Percentiles rank a stretch among this genome's conserved stretches.
These are phyloP conservation scores for Sylvicola cinctus DNA, from an alignment of 2,888 invertebrate genomes.

Conservation along the genomic window DNA sequence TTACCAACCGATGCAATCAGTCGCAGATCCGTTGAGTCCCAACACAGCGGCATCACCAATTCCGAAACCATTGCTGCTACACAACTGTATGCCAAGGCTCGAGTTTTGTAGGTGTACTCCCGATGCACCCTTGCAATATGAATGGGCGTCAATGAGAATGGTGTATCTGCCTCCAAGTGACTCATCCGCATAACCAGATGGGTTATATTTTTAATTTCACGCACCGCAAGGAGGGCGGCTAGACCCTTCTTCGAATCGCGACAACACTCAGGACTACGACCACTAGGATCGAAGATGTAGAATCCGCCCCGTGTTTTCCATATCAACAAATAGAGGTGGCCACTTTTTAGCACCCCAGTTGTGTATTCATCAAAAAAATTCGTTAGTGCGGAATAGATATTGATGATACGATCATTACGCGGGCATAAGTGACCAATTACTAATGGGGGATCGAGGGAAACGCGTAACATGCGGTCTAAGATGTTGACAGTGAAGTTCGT, in stretches of 20 bases:
- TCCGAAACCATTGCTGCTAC: no score
- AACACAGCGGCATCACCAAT: no score
- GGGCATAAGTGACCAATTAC: background rate
- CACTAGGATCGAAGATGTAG: background rate
- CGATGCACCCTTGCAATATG: no score
- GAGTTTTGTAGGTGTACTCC: no score
- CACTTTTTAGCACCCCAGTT: background rate
- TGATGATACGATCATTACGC: background rate
- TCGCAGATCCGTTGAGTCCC: no score
- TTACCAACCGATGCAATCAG: background rate
- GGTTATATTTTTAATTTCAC: background rate
- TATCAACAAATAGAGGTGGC: background rate
- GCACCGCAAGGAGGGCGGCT: background rate
- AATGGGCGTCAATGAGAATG: no score
- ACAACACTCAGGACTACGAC: background rate
- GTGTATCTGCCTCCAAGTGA: background rate
- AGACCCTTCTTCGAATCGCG: background rate
- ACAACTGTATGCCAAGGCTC: no score
- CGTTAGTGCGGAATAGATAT: background rate
- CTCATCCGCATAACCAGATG: background rate
- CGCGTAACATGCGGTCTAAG: no score
- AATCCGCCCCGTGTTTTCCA: background rate
- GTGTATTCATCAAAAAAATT: background rate
- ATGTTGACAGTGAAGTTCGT: no score
- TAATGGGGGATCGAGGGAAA: background rate